Evolutionary conservation across 2,113 vertebrate species (phyloP), one percentile per base, ranked within the genome.

Genomic region (Vombatus ursinus): DNA sequence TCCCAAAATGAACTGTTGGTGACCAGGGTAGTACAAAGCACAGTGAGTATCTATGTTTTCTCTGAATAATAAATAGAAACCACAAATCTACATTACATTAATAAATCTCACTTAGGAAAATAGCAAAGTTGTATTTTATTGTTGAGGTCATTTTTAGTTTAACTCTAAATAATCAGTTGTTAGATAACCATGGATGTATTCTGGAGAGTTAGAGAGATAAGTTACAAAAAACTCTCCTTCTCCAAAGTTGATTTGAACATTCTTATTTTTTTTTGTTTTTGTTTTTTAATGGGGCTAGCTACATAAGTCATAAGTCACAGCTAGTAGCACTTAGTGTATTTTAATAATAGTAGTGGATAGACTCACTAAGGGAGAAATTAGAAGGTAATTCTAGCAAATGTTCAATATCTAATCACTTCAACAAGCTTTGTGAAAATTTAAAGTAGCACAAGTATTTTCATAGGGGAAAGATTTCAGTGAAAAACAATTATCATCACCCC

Each of bases 91-190:
- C 61, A 24, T 84, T 95, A 95, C 96, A 97, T 96, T 96, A 97
- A 94, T 95, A 92, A 68, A 91, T 92, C 96, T 95, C 94, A n/a
- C 84, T 95, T 96, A 96, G 96, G 93, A 96, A 94, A 96, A 97
- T 97, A 96, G 95, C 92, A 92, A 94, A 19, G 89, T 97, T 97
- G 95, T 91, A 97, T 97, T 97, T 97, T 96, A 92, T 96, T 95
- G 96, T 97, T 98, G 97, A 98, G 97, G 97, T 97, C 97, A 96
- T 96, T 97, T 96, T 97, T 98, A 97, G 96, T 97, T 96, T 98
- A 98, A 97, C 97, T 54, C 53, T 96, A 97, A 97, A 97, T 97
- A 98, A 91, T 95, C 95, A 52, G 44, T 90, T 97, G 96, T 97
- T 96, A 96, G 97, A 97, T 97, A 96, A 95, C 54, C 25, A 90